Conservation (phyloP, 2,113 vertebrate genomes). For the Cygnus atratus region DNA sequence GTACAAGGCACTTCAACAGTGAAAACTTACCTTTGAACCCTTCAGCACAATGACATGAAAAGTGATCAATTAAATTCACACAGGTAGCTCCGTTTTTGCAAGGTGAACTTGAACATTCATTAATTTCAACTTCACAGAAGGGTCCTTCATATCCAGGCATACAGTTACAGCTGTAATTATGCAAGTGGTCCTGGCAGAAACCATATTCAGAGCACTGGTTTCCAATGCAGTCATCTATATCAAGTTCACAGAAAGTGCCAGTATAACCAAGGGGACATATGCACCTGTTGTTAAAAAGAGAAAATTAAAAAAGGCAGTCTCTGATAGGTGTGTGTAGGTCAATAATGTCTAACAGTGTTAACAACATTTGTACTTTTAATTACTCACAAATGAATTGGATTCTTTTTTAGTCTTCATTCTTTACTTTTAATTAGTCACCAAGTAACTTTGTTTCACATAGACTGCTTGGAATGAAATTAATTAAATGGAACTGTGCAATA, state of each 20-base stretch:
- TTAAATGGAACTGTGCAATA: neutral
- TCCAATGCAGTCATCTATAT: slow-evolving; percentile 72
- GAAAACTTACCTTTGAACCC: slow-evolving; percentile 80
- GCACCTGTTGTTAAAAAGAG: slow-evolving; percentile 67
- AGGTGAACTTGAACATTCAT: slow-evolving; percentile 78
- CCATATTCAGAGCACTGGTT: slow-evolving; percentile 74
- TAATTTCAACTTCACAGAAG: slow-evolving; percentile 78
- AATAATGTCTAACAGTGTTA: neutral
- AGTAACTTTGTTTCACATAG: neutral
- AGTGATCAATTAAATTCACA: slow-evolving; percentile 72
- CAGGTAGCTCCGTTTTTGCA: slow-evolving; percentile 78
- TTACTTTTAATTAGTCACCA: neutral
- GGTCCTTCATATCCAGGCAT: slow-evolving; percentile 76
- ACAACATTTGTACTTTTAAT: neutral
- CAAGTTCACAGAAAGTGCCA: slow-evolving; percentile 70
- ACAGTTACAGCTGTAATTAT: slow-evolving; percentile 80
- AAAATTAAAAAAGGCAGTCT: neutral
- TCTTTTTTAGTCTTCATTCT: neutral
- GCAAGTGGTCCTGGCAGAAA: slow-evolving; percentile 70
- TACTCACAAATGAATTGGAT: neutral
- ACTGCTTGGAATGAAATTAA: neutral
- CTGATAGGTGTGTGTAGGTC: neutral
- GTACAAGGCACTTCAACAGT: neutral
- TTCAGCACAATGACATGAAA: slow-evolving; percentile 75
- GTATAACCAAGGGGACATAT: slow-evolving; percentile 74